Percentiles rank a stretch among this genome's conserved stretches.
Evolutionary conservation across 2,113 vertebrate species (phyloP).

Genomic region (Eidolon helvum): DNA sequence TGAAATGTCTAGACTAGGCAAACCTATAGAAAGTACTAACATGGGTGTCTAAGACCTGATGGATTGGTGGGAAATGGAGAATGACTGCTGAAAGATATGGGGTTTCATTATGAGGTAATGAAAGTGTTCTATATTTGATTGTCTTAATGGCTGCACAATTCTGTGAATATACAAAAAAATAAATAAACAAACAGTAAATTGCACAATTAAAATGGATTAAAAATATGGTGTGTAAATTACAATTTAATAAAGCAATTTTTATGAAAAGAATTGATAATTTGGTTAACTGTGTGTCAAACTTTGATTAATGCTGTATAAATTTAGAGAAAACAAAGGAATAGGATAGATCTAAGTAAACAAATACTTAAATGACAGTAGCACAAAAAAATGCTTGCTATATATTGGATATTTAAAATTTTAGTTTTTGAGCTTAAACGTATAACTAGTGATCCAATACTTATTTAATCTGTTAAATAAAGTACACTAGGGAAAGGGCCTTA

Average conservation of each 20-base stretch:
- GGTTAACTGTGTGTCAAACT: background rate
- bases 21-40: background rate
- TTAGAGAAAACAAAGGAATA: background rate
- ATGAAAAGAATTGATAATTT: background rate
- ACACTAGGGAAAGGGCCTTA: background rate
- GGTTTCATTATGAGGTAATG: background rate
- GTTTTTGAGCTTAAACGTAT: background rate
- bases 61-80: background rate
- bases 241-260: background rate
- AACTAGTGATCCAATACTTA: background rate
- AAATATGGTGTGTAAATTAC: background rate
- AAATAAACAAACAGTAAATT: background rate
- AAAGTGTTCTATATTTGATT: background rate
- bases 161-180: background rate
- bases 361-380: background rate
- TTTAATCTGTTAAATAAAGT: conserved; percentile 4
- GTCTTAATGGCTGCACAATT: background rate
- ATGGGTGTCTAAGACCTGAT: background rate
- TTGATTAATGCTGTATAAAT: background rate
- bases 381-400: background rate
- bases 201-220: background rate
- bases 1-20: background rate
- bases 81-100: background rate
- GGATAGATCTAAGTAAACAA: background rate
- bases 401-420: background rate